phyloP scores from a whole-genome alignment of 2,888 invertebrate species.

The Eilema caniola region DNA sequence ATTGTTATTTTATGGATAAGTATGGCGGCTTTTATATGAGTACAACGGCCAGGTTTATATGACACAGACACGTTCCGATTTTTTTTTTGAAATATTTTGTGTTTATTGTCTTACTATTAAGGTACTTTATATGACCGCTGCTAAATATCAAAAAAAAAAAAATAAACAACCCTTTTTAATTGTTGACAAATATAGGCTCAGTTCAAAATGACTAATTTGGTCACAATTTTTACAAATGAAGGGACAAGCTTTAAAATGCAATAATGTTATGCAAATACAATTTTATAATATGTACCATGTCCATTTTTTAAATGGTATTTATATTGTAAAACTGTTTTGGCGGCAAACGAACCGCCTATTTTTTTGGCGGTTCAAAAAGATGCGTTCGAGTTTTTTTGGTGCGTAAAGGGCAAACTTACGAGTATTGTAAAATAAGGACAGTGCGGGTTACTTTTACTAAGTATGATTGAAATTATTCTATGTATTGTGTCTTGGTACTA shows the following conservation, averaged over 20 bases:
- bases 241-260: constrained; percentile 24
- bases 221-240: constrained; percentile 17
- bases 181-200: constrained; percentile 25
- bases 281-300: constrained; percentile 45
- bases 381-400: constrained; percentile 16
- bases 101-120: not conserved
- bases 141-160: not conserved
- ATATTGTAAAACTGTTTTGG: constrained; percentile 16
- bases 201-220: constrained; percentile 24
- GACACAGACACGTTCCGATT: not conserved
- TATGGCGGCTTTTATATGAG: not conserved
- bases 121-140: not conserved
- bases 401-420: not conserved
- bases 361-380: constrained; percentile 40
- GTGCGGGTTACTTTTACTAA: not conserved
- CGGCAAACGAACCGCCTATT: constrained; percentile 29
- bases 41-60: too few species aligned
- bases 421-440: not conserved
- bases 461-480: not conserved
- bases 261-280: constrained; percentile 68
- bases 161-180: not conserved
- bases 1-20: not conserved
- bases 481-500: too few species aligned
- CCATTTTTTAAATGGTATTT: constrained; percentile 20
- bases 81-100: not conserved